phyloP scores from a whole-genome alignment of 2,888 invertebrate species.

The Clusia tigrina region DNA sequence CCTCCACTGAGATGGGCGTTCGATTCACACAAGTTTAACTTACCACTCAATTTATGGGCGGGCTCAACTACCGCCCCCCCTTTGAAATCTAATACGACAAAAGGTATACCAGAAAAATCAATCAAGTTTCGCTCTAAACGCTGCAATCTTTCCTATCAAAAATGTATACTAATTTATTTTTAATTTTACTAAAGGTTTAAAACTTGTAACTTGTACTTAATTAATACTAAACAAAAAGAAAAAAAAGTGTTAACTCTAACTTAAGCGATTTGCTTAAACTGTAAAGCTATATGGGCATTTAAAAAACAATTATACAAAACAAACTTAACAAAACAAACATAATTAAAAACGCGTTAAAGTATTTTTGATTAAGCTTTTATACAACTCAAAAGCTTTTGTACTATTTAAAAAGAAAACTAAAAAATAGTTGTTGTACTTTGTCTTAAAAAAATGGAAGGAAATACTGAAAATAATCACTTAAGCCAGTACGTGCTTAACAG shows the following conservation, averaged over 20 bases:
- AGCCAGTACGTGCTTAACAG: too few species aligned
- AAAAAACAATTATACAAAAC: constrained; percentile 32
- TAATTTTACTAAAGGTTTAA: neutral
- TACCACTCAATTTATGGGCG: neutral
- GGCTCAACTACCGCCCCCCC: neutral
- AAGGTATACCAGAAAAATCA: neutral
- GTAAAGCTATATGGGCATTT: constrained; percentile 63
- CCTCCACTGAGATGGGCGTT: neutral
- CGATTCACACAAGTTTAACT: neutral
- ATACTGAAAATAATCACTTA: constrained; percentile 16
- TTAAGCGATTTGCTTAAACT: constrained; percentile 43
- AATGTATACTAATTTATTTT: constrained; percentile 1
- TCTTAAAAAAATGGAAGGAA: constrained; percentile 35
- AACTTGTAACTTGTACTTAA: constrained; percentile 15
- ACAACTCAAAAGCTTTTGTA: constrained; percentile 50
- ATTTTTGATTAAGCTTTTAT: constrained; percentile 36
- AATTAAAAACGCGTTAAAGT: constrained; percentile 39
- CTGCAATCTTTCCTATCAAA: neutral
- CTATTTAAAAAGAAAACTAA: constrained; percentile 43
- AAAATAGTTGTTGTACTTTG: constrained; percentile 55
- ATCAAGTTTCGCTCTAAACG: neutral
- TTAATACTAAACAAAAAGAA: constrained; percentile 22
- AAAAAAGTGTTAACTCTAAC: constrained; percentile 37
- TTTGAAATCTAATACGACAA: too few species aligned
- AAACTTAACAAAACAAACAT: constrained; percentile 39